A percentile compares a stretch with the other conserved stretches of the same genome.
These are phyloP conservation scores for Bujurquina vittata DNA, from an alignment of 2,113 vertebrate species.

Conservation along the genomic window DNA sequence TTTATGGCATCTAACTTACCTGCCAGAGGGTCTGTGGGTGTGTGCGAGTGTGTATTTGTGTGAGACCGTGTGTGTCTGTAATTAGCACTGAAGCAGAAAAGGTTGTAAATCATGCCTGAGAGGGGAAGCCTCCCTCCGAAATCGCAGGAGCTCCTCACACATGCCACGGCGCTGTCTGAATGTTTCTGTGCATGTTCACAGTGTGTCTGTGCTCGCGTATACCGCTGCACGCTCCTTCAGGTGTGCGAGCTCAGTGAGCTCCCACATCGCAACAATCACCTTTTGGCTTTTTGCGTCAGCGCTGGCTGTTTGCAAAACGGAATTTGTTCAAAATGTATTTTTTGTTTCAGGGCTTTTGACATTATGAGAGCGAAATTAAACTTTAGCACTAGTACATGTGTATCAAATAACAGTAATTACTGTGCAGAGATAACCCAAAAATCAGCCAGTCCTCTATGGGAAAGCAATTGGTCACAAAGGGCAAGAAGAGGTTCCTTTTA, in stretches of 20 bases:
- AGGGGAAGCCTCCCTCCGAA: conserved; percentile 39
- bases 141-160: conserved; percentile 26
- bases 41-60: conserved; percentile 22
- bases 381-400: too few relatives aligned
- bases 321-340: too few relatives aligned
- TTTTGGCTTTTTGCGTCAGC: background rate
- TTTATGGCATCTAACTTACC: conserved; percentile 33
- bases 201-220: background rate
- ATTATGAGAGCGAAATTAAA: too few relatives aligned
- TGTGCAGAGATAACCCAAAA: background rate
- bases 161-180: conserved; percentile 23
- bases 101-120: conserved; percentile 67
- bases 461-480: background rate
- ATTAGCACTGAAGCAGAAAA: conserved; percentile 60
- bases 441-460: background rate
- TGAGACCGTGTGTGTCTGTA: conserved; percentile 63
- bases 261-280: background rate
- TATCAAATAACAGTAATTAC: too few relatives aligned
- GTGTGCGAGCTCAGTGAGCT: background rate
- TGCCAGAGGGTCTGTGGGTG: conserved; percentile 48
- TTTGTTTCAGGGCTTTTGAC: too few relatives aligned
- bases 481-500: background rate
- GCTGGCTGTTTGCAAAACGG: too few relatives aligned
- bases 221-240: background rate
- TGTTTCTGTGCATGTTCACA: background rate